phyloP scores from a whole-genome alignment of 2,888 invertebrate genomes.

The Scaptomyza cyrtandrae region DNA sequence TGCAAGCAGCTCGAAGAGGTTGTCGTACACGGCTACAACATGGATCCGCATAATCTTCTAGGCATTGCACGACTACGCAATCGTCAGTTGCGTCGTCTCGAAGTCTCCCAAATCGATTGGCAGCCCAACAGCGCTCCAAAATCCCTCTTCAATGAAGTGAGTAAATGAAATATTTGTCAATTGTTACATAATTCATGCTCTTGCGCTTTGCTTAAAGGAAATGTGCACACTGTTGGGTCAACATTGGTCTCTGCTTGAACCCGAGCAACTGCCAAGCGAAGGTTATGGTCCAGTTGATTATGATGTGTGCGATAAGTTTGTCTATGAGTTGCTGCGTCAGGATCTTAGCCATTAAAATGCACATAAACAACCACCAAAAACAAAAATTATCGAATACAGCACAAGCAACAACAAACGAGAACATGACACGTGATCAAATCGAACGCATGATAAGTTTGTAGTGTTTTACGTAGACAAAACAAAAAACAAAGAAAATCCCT shows the following conservation, averaged over 20 bases:
- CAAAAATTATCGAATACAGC: conserved; percentile 36
- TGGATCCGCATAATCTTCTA: conserved; percentile 84
- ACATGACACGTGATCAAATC: conserved; percentile 71
- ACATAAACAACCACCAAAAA: conserved; percentile 42
- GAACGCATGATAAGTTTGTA: conserved; percentile 67
- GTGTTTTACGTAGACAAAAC: conserved; percentile 45
- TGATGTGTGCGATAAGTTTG: conserved; percentile 83
- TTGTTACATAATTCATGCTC: conserved; percentile 4
- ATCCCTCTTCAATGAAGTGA: conserved; percentile 75
- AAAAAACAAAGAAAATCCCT: conserved; percentile 1
- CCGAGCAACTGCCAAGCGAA: conserved; percentile 79
- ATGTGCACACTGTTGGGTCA: conserved; percentile 82
- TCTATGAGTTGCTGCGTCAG: conserved; percentile 83
- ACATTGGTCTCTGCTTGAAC: conserved; percentile 81
- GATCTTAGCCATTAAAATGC: conserved; percentile 76
- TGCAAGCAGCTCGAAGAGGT: conserved; percentile 86
- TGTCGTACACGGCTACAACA: conserved; percentile 85
- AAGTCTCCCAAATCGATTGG: conserved; percentile 83
- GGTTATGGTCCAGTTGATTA: conserved; percentile 80
- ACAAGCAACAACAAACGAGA: conserved; percentile 28
- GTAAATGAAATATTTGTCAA: conserved; percentile 13
- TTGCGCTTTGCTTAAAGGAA: conserved; percentile 68
- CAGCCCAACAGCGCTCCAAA: conserved; percentile 52
- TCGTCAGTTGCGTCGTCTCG: conserved; percentile 80
- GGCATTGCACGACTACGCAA: conserved; percentile 84